Evolutionary conservation across 2,797 vertebrate species (phyloP).

Genomic region (Hyperoplus lanceolatus): DNA sequence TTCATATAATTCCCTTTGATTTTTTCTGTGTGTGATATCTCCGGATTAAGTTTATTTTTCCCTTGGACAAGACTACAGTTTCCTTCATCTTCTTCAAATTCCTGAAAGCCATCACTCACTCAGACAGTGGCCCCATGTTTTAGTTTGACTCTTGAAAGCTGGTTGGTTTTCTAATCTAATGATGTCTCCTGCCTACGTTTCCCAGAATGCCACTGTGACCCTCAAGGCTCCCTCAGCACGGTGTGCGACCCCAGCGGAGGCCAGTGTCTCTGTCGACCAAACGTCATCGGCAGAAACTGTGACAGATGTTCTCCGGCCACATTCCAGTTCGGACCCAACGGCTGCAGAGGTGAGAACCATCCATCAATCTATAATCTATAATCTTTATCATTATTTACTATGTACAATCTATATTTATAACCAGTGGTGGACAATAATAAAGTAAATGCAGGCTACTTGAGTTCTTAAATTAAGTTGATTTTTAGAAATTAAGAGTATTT

Average conservation of each 20-base stretch:
- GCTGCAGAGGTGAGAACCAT: slow-evolving; percentile 88
- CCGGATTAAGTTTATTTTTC: no score
- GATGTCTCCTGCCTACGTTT: slow-evolving; percentile 25
- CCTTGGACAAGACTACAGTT: slow-evolving; percentile 35
- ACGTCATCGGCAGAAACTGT: slow-evolving; percentile 92
- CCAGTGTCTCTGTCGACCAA: slow-evolving; percentile 93
- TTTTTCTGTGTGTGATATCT: no score
- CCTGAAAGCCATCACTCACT: slow-evolving; percentile 33
- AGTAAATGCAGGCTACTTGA: no score
- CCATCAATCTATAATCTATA: neutral
- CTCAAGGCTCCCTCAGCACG: slow-evolving; percentile 94
- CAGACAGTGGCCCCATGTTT: neutral
- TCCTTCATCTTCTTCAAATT: slow-evolving; percentile 23
- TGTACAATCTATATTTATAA: neutral
- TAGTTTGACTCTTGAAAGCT: neutral
- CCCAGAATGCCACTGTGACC: slow-evolving; percentile 95
- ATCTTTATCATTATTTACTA: neutral
- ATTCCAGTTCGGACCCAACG: slow-evolving; percentile 93
- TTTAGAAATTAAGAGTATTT: no score
- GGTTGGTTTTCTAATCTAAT: neutral
- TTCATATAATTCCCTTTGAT: no score
- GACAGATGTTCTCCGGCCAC: slow-evolving; percentile 91
- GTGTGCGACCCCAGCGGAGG: slow-evolving; percentile 94
- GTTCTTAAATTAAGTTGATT: no score
- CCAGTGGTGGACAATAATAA: neutral